phyloP scores from a whole-genome alignment of 1,140 invertebrate species.

The Drusus annulatus region DNA sequence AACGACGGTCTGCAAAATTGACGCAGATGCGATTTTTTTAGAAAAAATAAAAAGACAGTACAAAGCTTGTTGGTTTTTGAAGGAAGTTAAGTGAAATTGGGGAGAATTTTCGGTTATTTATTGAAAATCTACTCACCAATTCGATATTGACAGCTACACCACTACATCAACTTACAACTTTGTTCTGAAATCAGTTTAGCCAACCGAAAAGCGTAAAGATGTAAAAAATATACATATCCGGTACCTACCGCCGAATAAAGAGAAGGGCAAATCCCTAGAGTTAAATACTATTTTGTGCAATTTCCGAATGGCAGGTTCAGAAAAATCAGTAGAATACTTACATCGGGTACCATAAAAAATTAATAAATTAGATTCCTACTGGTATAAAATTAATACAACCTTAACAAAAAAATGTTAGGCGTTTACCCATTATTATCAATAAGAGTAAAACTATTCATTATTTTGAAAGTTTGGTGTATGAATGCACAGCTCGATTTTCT shows the following conservation, averaged over 20 bases:
- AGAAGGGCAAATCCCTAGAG: no score
- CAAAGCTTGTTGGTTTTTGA: neutral
- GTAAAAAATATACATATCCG: neutral
- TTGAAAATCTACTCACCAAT: conserved; percentile 43
- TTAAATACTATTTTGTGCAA: no score
- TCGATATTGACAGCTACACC: conserved; percentile 53
- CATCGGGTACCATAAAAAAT: no score
- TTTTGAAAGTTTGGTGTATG: no score
- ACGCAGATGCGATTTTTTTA: neutral
- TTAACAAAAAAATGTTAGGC: no score
- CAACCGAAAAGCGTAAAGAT: conserved; percentile 13
- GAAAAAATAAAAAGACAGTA: neutral
- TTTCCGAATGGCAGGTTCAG: no score
- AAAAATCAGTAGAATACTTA: no score
- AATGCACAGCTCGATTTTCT: no score
- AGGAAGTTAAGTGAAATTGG: neutral
- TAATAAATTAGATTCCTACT: no score
- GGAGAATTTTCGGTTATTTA: conserved; percentile 1
- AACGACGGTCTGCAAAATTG: conserved; percentile 14
- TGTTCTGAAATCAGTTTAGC: conserved; percentile 44
- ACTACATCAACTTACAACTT: conserved; percentile 47
- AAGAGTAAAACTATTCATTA: no score
- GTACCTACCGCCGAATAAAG: conserved; percentile 16
- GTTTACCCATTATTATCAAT: no score
- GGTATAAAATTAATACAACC: no score